These are phyloP conservation scores for Hormaphis cornu DNA, from an alignment of 1,140 invertebrate species.

Conservation along the genomic window DNA sequence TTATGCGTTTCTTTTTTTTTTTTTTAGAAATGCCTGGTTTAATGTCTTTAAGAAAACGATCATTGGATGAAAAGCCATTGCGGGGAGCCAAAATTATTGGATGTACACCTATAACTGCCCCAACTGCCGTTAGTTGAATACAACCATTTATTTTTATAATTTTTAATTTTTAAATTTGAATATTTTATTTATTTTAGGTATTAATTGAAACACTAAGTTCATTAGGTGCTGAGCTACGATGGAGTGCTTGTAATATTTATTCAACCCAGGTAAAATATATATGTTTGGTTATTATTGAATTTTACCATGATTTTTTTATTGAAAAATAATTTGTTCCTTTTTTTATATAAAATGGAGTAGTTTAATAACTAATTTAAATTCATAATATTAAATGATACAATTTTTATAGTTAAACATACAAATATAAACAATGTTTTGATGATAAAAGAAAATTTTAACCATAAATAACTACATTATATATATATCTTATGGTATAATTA, in stretches of 20 bases:
- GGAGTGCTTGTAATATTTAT: slow-evolving; percentile 97
- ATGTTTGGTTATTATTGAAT: neutral
- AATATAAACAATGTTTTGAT: no score
- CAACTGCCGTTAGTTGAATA: slow-evolving; percentile 64
- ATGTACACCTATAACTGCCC: slow-evolving; percentile 96
- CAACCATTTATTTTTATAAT: slow-evolving; percentile 46
- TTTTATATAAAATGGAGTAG: slow-evolving; percentile 35
- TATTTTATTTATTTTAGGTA: neutral
- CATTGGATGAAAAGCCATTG: slow-evolving; percentile 84
- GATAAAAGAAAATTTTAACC: no score
- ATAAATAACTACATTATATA: no score
- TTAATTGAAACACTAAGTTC: slow-evolving; percentile 84
- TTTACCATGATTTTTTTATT: slow-evolving; percentile 35
- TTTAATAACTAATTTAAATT: no score
- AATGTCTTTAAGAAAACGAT: slow-evolving; percentile 82
- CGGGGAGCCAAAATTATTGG: slow-evolving; percentile 93
- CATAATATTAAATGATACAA: no score
- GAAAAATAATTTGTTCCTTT: slow-evolving; percentile 22
- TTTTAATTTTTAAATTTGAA: neutral
- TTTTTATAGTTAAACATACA: no score
- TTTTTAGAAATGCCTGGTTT: slow-evolving; percentile 87
- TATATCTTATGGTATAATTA: no score
- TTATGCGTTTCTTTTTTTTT: slow-evolving; percentile 36
- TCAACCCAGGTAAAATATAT: slow-evolving; percentile 67
- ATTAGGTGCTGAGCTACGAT: slow-evolving; percentile 80